Percentiles rank a stretch among this genome's conserved stretches.
These are phyloP conservation scores for Nowickia ferox DNA, from an alignment of 2,888 invertebrate genomes.

Conservation along the genomic window DNA sequence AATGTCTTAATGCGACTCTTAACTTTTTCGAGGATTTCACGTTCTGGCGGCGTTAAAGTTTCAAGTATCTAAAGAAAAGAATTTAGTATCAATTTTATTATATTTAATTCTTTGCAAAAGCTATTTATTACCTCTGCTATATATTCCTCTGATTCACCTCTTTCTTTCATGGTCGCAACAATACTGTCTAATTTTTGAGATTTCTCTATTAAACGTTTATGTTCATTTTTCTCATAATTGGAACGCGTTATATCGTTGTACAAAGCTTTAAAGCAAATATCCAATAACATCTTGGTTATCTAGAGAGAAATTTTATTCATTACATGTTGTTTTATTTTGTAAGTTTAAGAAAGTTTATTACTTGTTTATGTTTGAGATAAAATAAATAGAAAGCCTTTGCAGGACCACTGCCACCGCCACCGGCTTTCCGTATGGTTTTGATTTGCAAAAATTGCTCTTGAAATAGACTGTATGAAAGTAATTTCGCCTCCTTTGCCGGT, in stretches of 20 bases:
- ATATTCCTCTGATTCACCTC: constrained; percentile 90
- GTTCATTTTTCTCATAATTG: constrained; percentile 86
- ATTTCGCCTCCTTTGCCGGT: constrained; percentile 95
- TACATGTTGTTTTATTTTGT: not conserved
- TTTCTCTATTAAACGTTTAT: constrained; percentile 93
- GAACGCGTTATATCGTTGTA: constrained; percentile 88
- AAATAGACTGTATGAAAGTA: constrained; percentile 92
- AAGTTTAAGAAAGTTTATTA: constrained; percentile 76
- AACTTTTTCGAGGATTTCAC: constrained; percentile 89
- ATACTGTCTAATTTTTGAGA: constrained; percentile 93
- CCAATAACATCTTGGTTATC: constrained; percentile 88
- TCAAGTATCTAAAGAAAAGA: constrained; percentile 84
- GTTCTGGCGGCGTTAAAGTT: constrained; percentile 93
- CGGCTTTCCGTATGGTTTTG: constrained; percentile 89
- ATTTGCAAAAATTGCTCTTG: constrained; percentile 86
- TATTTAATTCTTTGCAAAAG: not conserved
- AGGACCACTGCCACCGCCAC: constrained; percentile 88
- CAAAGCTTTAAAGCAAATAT: constrained; percentile 88
- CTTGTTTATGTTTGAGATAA: constrained; percentile 87
- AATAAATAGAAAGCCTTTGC: constrained; percentile 92
- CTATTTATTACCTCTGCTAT: constrained; percentile 87
- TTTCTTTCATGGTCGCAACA: constrained; percentile 89
- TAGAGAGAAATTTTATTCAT: constrained; percentile 75
- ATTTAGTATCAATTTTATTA: constrained; percentile 9
- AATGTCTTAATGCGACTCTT: constrained; percentile 90